Evolutionary conservation across 1,140 invertebrate genomes (phyloP), one percentile per base, ranked within the genome.

Genomic region (Chelonus insularis): DNA sequence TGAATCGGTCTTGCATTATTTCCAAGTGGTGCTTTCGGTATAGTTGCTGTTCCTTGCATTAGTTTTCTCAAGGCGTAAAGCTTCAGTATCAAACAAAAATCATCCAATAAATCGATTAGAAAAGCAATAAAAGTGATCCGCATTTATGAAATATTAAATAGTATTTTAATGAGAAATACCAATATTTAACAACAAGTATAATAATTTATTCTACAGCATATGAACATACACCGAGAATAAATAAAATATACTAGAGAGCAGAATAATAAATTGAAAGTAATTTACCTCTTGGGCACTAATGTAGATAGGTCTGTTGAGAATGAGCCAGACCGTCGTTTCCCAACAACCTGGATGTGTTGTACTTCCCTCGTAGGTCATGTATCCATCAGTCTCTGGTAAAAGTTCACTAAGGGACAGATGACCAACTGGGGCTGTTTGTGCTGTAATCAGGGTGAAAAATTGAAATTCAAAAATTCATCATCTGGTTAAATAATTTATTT

Each of bases 301-400:
- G 84, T 97, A 97, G 76, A 97, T 94, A 45, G 95, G 96, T 81
- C 95, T 96, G 83, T 97, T 97, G 76, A 96, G 86, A 65, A 98
- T 91, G 66, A 97, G 88, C 95, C 96, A 98, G 34, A 96, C 93
- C 7, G 92, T 90, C 12, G 92, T 95, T 79, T 95, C 93, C 89
- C 93, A 94, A 79, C 93, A 95, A 18, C 91, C 92, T 2, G 96
- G 96, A 83, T 94, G 94, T 55, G 96, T 97, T 25, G 94, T 93
- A 47, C 94, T 96, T n/a, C 96, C 96, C 78, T 98, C 96, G 79
- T 98, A 98, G n/a, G 95, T 97, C 82, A 98, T 94, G 81, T 95
- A 98, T 68, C 93, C 89, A 64, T 90, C 87, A 3, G 94, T 97
- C 68, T 91, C 88, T 18, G 95, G 95, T 59, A 97, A 82, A 20